These are phyloP conservation scores for Coelogynopora nodosa DNA, from an alignment of 2,888 invertebrate genomes.

Conservation along the genomic window DNA sequence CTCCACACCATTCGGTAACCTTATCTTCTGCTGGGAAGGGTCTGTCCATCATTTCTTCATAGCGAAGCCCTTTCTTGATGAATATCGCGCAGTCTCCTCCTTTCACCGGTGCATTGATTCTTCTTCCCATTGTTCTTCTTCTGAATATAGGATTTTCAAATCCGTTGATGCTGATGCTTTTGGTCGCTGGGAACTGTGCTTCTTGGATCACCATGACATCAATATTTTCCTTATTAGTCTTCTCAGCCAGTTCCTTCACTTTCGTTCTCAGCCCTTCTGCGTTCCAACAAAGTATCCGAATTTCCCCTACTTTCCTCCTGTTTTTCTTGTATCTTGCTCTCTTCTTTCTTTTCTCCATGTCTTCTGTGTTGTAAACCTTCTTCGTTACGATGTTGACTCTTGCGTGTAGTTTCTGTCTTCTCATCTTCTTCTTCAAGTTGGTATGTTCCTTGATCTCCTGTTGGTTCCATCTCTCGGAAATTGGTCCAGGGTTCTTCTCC, in stretches of 20 bases:
- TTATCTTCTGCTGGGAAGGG: neutral
- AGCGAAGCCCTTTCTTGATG: neutral
- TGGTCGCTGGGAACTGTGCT: neutral
- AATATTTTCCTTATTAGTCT: neutral
- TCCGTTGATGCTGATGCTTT: neutral
- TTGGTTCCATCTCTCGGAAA: neutral
- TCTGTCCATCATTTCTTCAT: neutral
- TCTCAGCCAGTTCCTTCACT: neutral
- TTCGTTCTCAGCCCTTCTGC: neutral
- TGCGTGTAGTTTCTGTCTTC: neutral
- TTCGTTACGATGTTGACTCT: neutral
- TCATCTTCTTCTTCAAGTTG: neutral
- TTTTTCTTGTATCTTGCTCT: neutral
- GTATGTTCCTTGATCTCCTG: neutral
- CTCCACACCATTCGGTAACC: neutral
- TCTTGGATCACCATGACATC: neutral
- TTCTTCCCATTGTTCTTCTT: neutral
- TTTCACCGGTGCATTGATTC: neutral
- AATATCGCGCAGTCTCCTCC: constrained; percentile 9
- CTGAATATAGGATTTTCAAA: neutral
- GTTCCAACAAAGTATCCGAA: neutral
- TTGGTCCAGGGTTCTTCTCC: neutral
- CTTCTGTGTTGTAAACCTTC: neutral
- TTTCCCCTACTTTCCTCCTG: neutral
- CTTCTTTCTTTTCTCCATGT: neutral